A percentile compares a stretch with the other conserved stretches of the same genome.
phyloP scores from a whole-genome alignment of 2,888 invertebrate species.

The Torymus auratus region DNA sequence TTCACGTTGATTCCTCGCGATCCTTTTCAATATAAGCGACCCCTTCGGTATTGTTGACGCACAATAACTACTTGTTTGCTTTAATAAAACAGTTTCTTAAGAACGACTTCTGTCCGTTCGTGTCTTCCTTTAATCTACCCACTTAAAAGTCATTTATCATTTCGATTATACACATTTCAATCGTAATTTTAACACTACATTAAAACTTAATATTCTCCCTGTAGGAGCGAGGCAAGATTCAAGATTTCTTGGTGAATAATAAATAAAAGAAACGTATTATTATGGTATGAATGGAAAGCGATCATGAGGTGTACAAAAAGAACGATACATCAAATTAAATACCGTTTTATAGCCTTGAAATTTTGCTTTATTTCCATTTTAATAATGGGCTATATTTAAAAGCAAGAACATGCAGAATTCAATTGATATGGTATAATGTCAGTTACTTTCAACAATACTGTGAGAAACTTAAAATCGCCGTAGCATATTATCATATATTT shows the following conservation, averaged over 20 bases:
- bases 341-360: neutral
- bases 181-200: conserved; percentile 29
- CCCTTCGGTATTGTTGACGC: conserved; percentile 16
- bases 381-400: too few relatives aligned
- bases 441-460: too few relatives aligned
- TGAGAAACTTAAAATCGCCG: too few relatives aligned
- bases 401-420: too few relatives aligned
- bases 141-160: conserved; percentile 32
- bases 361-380: too few relatives aligned
- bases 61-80: conserved; percentile 53
- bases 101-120: conserved; percentile 1
- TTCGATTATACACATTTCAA: conserved; percentile 21
- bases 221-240: neutral
- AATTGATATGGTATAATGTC: too few relatives aligned
- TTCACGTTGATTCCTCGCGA: conserved; percentile 30
- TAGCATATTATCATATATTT: too few relatives aligned
- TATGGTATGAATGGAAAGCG: neutral
- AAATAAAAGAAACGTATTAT: conserved; percentile 4
- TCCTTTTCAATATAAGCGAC: conserved; percentile 39
- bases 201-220: conserved; percentile 18
- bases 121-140: conserved; percentile 14
- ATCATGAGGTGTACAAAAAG: neutral
- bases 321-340: conserved; percentile 4
- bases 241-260: conserved; percentile 11
- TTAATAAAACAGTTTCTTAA: conserved; percentile 47